Evolutionary conservation across 2,888 invertebrate species (phyloP).

Genomic region (Nudaria mundana): DNA sequence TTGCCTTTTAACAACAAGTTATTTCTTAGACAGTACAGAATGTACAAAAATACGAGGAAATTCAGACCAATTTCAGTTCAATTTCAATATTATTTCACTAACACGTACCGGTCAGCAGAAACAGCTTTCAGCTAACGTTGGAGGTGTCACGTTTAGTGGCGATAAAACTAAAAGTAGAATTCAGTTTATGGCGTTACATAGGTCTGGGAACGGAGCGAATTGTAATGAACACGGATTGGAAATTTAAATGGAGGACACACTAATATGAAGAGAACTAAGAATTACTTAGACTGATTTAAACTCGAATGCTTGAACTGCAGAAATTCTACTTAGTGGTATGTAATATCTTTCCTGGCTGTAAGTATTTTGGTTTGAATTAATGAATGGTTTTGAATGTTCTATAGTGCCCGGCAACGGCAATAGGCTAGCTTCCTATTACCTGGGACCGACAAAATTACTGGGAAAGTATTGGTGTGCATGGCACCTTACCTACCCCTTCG

Average conservation of each 20-base stretch:
- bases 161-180: slow-evolving; percentile 21
- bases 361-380: no score
- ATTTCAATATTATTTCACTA: slow-evolving; percentile 6
- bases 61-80: background rate
- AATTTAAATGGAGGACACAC: slow-evolving; percentile 1
- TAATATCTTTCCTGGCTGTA: no score
- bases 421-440: no score
- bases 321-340: no score
- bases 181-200: slow-evolving; percentile 21
- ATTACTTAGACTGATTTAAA: no score
- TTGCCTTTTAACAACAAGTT: background rate
- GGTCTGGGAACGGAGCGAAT: slow-evolving; percentile 10
- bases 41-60: slow-evolving; percentile 1
- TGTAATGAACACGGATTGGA: slow-evolving; percentile 11
- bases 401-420: no score
- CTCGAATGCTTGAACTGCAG: no score
- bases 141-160: slow-evolving; percentile 17
- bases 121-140: slow-evolving; percentile 6
- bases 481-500: no score
- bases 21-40: background rate
- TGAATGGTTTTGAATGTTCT: no score
- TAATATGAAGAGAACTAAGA: background rate
- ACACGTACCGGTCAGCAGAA: slow-evolving; percentile 18
- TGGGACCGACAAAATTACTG: no score
- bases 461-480: no score